Evolutionary conservation across 1,140 invertebrate genomes (phyloP).

Genomic region (Brachionus calyciflorus): DNA sequence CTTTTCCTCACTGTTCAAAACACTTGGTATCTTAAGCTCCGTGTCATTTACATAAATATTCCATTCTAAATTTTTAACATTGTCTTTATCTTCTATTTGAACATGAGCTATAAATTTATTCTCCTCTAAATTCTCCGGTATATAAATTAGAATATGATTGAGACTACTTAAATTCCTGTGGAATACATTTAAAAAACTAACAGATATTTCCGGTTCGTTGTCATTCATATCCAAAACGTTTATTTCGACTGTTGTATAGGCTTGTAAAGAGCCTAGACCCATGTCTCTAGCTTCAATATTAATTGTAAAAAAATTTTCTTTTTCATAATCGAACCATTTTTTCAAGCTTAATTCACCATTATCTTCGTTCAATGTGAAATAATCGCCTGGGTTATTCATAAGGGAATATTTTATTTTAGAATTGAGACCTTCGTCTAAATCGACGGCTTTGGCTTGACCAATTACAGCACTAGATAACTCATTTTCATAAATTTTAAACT

Average conservation of each 20-base stretch:
- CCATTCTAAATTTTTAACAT: not conserved
- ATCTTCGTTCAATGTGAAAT: not conserved
- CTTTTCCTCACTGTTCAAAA: not conserved
- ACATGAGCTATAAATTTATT: slow-evolving; percentile 39
- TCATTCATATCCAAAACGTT: slow-evolving; percentile 12
- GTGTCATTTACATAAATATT: not conserved
- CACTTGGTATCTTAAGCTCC: not conserved
- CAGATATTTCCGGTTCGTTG: not conserved
- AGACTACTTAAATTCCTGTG: not conserved
- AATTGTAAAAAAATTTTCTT: slow-evolving; percentile 19
- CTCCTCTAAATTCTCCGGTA: not conserved
- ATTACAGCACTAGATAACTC: not conserved
- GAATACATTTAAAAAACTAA: slow-evolving; percentile 2
- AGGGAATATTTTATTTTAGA: not conserved
- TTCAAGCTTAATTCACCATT: not conserved
- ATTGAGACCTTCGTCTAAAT: not conserved
- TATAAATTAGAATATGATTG: not conserved
- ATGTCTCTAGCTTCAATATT: not conserved
- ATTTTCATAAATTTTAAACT: slow-evolving; percentile 2
- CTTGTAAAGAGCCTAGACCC: not conserved
- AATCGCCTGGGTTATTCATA: not conserved
- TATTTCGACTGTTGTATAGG: slow-evolving; percentile 11
- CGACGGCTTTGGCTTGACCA: not conserved
- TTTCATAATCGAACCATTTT: slow-evolving; percentile 45
- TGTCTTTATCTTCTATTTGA: slow-evolving; percentile 8